Evolutionary conservation across 2,888 invertebrate genomes (phyloP), one percentile per base, ranked within the genome.

Genomic region (Drosophila hamatofila): DNA sequence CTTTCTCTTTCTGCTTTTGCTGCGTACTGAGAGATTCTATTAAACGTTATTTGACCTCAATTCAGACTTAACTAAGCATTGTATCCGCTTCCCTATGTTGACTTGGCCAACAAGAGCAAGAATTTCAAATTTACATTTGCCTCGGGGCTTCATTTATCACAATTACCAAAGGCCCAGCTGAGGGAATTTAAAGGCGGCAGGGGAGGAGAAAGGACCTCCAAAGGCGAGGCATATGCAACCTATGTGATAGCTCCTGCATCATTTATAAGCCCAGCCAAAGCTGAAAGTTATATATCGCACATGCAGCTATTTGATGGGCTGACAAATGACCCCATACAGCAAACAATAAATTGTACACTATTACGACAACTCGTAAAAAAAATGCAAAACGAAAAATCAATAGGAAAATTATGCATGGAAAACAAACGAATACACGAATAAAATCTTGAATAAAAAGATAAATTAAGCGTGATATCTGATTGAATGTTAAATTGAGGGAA

Each of bases 41-140:
- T 83, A 63, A 63, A 37, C 60, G 48, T 59, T 58, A 72, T 67
- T 69, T 78, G 81, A 78, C 81, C 79, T 56, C 69, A 62, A 56
- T 56, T 42, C 54, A 12, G 55, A 44, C 55, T 46, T 71, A 76
- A 62, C 62, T 71, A 62, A 61, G 56, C 62, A 75, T 79, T 62
- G 41, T 51, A 46, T 57, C 51, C 61, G 30, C 51, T 69, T 30
- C 56, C 16, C 42, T 25, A 12, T 33, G 42, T 44, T 18, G 25
- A 21, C 35, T 41, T 18, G 33, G 23, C 18, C 35, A 37, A 51
- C 56, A 35, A 25, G 27, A n/a, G 25, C 27, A 30, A 23, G 55
- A 72, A 52, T 52, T 60, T 60, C 14, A 73, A 72, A 74, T 72
- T 72, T 51, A 41, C 49, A 27, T 51, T 30, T 63, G 23, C 51